Evolutionary conservation across 2,888 invertebrate species (phyloP), one percentile per base, ranked within the genome.

Genomic region (Thyatira batis): DNA sequence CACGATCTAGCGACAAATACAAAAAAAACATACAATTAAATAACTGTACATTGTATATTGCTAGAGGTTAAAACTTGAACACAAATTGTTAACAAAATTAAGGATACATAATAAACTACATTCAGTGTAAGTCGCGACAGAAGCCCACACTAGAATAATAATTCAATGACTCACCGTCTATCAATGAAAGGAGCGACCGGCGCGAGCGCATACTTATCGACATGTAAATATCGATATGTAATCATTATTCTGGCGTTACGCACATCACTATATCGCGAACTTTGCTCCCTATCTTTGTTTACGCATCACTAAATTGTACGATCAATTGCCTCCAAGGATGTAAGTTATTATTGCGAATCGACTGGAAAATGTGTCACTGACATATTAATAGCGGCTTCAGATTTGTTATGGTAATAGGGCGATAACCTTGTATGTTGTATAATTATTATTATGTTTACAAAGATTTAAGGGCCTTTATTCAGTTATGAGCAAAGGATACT

Each of bases 241-340:
- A 84, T 82, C 73, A 78, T 71, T 55, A 30, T 6, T 8, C 23
- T 33, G 25, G 45, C 3, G 44, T n/a, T 8, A 21, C 44, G 21
- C 57, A 50, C 86, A 78, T 63, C 85, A 78, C 86, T 87, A 78
- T 45, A 23, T 20, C 43, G 30, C 72, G 81, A 78, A 79, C 86
- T 86, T 81, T 86, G 87, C 62, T 69, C 84, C 66, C 64, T 58
- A 60, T 75, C 76, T 82, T 84, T 86, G 83, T 87, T 85, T 83
- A 84, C 77, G 53, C 62, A 50, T 39, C 45, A 53, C 52, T 61
- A 64, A 54, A 51, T 49, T 45, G 51, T 58, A 60, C 65, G 71
- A 73, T 77, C 69, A 82, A 83, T 83, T 78, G 78, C 66, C 67
- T 69, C 67, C 81, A 83, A 82, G 81, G 83, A 78, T 75, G 60